These are phyloP conservation scores for Stenodera caucasica DNA, from an alignment of 2,888 invertebrate genomes.

Conservation along the genomic window DNA sequence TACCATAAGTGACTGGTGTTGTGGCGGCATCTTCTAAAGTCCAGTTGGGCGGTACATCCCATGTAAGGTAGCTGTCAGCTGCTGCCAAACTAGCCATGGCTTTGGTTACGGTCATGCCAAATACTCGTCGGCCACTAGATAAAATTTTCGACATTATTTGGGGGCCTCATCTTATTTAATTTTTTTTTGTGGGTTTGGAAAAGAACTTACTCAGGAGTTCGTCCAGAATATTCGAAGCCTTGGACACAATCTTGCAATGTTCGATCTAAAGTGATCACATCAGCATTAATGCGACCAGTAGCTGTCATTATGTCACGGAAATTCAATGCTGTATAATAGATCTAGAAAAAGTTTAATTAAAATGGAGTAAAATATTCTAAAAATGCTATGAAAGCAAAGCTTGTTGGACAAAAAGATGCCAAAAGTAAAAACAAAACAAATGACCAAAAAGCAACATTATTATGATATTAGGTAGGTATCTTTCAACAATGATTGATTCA, in stretches of 20 bases:
- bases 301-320: conserved; percentile 95
- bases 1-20: conserved; percentile 64
- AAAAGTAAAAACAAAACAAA: no score
- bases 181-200: neutral
- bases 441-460: no score
- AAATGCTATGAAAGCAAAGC: no score
- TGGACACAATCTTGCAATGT: conserved; percentile 66
- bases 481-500: no score
- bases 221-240: conserved; percentile 71
- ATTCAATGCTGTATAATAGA: conserved; percentile 77
- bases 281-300: conserved; percentile 83
- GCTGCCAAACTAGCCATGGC: conserved; percentile 62
- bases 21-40: conserved; percentile 63
- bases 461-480: no score
- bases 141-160: neutral
- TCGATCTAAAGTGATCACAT: conserved; percentile 72
- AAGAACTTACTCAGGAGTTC: conserved; percentile 23
- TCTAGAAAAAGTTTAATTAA: conserved; percentile 26
- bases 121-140: conserved; percentile 43
- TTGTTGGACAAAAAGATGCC: no score
- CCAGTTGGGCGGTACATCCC: conserved; percentile 61
- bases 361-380: no score
- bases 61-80: conserved; percentile 54
- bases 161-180: no score
- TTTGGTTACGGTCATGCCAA: conserved; percentile 57